Percentiles rank a stretch among this genome's conserved stretches.
phyloP scores from a whole-genome alignment of 2,888 invertebrate genomes.

The Galerucella calmariensis region DNA sequence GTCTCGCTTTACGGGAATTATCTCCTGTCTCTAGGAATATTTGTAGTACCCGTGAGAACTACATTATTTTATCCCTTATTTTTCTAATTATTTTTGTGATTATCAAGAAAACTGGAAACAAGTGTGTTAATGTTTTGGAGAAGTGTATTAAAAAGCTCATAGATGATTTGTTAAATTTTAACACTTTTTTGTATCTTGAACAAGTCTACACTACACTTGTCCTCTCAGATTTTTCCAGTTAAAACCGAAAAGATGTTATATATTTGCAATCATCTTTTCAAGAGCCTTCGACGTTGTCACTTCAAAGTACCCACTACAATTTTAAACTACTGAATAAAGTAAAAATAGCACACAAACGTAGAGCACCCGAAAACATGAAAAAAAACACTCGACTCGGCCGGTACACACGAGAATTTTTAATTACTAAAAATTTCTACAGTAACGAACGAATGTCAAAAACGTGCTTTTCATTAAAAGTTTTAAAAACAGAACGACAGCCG shows the following conservation, averaged over 20 bases:
- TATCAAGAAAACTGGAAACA: no score
- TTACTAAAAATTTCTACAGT: slow-evolving; percentile 14
- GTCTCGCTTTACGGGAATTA: no score
- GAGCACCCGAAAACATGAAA: not conserved
- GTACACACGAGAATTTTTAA: slow-evolving; percentile 15
- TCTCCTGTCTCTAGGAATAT: no score
- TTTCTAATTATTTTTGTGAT: no score
- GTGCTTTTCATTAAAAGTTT: slow-evolving; percentile 26
- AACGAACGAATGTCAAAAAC: slow-evolving; percentile 18
- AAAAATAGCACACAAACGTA: not conserved
- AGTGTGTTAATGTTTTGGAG: no score
- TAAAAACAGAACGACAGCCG: slow-evolving; percentile 18
- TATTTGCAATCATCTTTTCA: not conserved
- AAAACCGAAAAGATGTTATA: not conserved
- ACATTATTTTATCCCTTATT: no score
- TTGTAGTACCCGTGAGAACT: no score
- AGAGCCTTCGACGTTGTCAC: not conserved
- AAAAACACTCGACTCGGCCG: slow-evolving; percentile 7
- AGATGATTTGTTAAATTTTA: no score
- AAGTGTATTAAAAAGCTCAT: no score
- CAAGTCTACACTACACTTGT: no score
- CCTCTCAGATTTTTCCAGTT: no score
- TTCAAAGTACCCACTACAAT: not conserved
- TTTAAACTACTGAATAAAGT: not conserved
- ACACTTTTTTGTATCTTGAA: no score